Evolutionary conservation across 1,140 invertebrate genomes (phyloP), one percentile per base, ranked within the genome.

Genomic region (Luehdorfia chinensis): DNA sequence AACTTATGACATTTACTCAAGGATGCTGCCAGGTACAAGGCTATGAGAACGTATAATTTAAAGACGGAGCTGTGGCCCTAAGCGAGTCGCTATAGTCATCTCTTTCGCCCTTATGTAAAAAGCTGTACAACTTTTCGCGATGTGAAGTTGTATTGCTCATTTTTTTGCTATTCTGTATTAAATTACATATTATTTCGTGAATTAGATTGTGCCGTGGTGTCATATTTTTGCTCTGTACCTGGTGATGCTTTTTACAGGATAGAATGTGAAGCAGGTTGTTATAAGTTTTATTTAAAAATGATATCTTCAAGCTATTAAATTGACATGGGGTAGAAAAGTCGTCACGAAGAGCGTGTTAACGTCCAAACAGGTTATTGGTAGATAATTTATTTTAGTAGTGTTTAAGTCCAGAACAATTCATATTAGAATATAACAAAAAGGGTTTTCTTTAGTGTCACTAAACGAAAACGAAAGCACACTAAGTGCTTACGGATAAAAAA

Each of bases 1-100:
- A 14, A 27, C 13, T 47, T 74, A 12, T 11, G 61, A 23, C 67
- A 11, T 63, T 81, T 41, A 36, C 15, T 6, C 15, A 55, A 65
- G 44, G 23, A 21, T 41, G 48, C 45, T 56, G 33, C 16, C 25
- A 48, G 55, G 55, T 72, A 76, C 83, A 80, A 86, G 83, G 83
- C 83, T 84, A 86, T 86, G 83, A 86, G 83, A 86, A 86, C 83
- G 76, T 86, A 73, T 86, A 86, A 86, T 86, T 86, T 86, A 83
- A 84, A 83, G 79, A 81, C 81, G 81, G 67, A 78, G 75, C 58
- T 69, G 55, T 9, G 60, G 36, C 25, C 50, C 50, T 39, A 23
- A 36, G 52, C 37, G 50, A 31, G 18, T 18, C 6, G 15, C 14
- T 80, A 66, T 59, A 55, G 9, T 48, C 34, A 56, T 84, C 81